Conservation (phyloP, 2,113 vertebrate genomes). For the Phyllopteryx taeniolatus region DNA sequence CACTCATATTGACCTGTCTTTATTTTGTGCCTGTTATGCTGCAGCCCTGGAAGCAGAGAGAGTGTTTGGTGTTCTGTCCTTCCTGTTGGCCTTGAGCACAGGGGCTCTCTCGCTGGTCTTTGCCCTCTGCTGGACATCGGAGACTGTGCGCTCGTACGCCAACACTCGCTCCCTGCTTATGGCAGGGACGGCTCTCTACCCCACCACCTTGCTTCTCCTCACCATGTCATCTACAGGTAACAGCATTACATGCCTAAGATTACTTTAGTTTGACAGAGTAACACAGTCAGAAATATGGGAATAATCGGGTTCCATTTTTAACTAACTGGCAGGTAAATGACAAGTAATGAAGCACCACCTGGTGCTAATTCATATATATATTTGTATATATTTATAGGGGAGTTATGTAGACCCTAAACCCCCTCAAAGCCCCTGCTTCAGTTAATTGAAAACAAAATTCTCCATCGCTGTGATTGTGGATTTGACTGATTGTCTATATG, state of each 20-base stretch:
- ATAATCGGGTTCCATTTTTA: neutral
- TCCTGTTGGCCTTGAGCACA: constrained; percentile 70
- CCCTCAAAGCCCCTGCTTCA: neutral
- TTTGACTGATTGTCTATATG: neutral
- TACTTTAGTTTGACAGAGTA: neutral
- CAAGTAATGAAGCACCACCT: neutral
- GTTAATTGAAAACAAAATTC: neutral
- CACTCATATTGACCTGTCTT: neutral
- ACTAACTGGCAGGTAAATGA: neutral
- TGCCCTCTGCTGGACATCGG: constrained; percentile 73
- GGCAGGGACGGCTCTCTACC: constrained; percentile 68
- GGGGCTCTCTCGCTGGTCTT: constrained; percentile 71
- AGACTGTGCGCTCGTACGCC: constrained; percentile 71
- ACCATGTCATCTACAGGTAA: constrained; percentile 73
- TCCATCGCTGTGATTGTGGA: neutral
- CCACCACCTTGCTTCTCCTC: constrained; percentile 72
- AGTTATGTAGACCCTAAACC: neutral
- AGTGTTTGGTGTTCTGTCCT: constrained; percentile 70
- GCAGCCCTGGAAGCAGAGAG: constrained; percentile 65
- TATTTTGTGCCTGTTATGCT: constrained; percentile 15
- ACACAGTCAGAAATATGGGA: neutral
- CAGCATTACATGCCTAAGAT: neutral
- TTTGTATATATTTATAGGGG: neutral
- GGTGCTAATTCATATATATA: too few species aligned
- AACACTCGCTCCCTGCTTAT: constrained; percentile 72